A percentile compares a stretch with the other conserved stretches of the same genome.
phyloP scores from a whole-genome alignment of 2,113 vertebrate genomes.

The Elachura formosa region DNA sequence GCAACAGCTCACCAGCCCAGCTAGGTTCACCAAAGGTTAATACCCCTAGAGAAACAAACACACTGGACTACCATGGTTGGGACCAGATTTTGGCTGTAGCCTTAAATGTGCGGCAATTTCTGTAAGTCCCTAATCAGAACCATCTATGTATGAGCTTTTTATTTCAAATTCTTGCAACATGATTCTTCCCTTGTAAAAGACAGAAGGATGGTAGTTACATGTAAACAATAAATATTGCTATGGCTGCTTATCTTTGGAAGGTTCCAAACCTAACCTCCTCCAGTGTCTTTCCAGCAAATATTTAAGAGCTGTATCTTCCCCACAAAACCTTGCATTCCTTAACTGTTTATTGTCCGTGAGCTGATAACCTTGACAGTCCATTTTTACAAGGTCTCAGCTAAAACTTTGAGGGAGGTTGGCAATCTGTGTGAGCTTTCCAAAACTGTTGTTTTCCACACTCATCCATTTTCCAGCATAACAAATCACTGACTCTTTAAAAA shows the following conservation, averaged over 20 bases:
- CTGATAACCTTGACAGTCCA: slow-evolving; percentile 4
- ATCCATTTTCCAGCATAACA: background rate
- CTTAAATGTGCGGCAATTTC: background rate
- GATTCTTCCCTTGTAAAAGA: background rate
- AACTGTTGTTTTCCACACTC: background rate
- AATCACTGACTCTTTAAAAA: slow-evolving; percentile 17
- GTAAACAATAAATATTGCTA: slow-evolving; percentile 32
- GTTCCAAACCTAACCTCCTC: slow-evolving; percentile 5
- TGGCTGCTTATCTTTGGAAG: slow-evolving; percentile 13
- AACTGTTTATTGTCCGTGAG: background rate
- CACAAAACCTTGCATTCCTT: slow-evolving; percentile 34
- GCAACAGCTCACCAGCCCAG: background rate
- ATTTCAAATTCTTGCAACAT: background rate
- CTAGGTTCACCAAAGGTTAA: background rate
- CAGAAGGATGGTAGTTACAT: background rate
- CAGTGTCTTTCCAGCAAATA: slow-evolving; percentile 2
- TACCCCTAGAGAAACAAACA: background rate
- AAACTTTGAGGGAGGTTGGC: background rate
- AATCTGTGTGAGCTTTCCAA: background rate
- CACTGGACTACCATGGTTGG: background rate
- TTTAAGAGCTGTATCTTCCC: background rate
- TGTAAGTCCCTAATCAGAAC: background rate
- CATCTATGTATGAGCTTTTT: background rate
- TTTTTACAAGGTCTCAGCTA: slow-evolving; percentile 46
- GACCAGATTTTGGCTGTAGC: background rate